Base-by-base conservation (phyloP, 2,888 invertebrate species). In the Microchrysa polita region DNA sequence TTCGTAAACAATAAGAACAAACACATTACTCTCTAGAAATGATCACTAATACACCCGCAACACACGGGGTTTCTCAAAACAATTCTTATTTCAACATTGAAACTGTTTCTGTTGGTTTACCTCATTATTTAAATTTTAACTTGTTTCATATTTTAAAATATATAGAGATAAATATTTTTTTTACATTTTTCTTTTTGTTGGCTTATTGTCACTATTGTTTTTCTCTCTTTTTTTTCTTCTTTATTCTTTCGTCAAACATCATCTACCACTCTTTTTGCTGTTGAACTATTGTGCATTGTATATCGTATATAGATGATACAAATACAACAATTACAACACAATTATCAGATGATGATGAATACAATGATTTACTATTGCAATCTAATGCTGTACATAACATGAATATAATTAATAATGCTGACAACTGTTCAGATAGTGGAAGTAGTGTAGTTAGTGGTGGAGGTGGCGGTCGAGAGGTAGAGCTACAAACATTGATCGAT, bases 341-440 rank as follows among this genome's bases (percentile, higher is more conserved):
- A 44, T 18, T 52, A 57, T 27, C 18, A 18, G 53, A 60, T 72
- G 71, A 60, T 27, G 44, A 60, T 60, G n/a, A 52, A 16, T 42
- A 34, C 48, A 20, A 72, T 18, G 27, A 34, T 5, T 34, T 34
- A 7, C 48, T 23, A 40, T 14, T 61, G 12, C 27, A 72, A 16
- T 61, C 34, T 61, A 72, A 72, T 61, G 61, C 71, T 57, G 65
- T 57, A 48, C 22, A 53, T 73, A 34, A 53, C 61, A n/a, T 9
- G 12, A 42, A 52, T 53, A 52, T 16, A 72, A n/a, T 57, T 9
- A 18, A 10, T 5, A 16, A n/a, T 18, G 59, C 14, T 12, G 20
- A 71, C 42, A 48, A 34, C 22, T 9, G 48, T 12, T n/a, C 12
- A 12, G 65, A 65, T 22, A 48, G 48, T 48, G 65, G 48, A 18